Evolutionary conservation across 2,113 vertebrate species (phyloP), one percentile per base, ranked within the genome.

Genomic region (Forbesichthys papilliferus): DNA sequence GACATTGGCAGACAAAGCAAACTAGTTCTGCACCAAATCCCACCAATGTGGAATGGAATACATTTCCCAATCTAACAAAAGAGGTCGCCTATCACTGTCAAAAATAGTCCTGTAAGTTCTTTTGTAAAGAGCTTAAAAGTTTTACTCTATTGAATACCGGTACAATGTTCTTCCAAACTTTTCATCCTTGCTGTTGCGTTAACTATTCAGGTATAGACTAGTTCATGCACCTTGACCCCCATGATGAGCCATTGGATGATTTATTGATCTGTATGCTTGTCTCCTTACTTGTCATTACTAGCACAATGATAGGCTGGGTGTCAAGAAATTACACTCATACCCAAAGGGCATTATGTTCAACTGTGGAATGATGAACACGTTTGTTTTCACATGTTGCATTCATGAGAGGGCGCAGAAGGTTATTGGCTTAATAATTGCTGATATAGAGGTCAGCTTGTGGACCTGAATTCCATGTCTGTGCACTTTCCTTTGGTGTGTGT

Each of bases 181-280:
- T 68, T 70, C 71, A 67, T 78, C 77, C 69, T 69, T 48, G 57
- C 33, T 77, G 78, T 79, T 74, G 75, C 47, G 71, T 70, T 57
- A 3, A 5, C 52, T 54, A 16, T 66, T 66, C 54, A 63, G 58
- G 77, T 79, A 77, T 27, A 27, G 27, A 27, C 27, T 27, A 77
- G 70, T 72, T 74, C 73, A 46, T 16, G 55, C 71, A 77, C 73
- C 82, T 83, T 82, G 75, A 72, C 80, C 79, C 77, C 75, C 63
- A 84, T 84, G 69, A 82, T 64, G 74, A 87, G 75, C 69, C 72
- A 70, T 61, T 86, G 90, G 86, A 93, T 93, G 88, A 91, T 92
- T 88, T 92, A 93, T 93, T 90, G 92, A 93, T 91, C 80, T 64
- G 69, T 72, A 84, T 80, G 84, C 90, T 88, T 86, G 87, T 88